Evolutionary conservation across 2,797 vertebrate species (phyloP), one percentile per base, ranked within the genome.

Genomic region (Rhinichthys osculus): DNA sequence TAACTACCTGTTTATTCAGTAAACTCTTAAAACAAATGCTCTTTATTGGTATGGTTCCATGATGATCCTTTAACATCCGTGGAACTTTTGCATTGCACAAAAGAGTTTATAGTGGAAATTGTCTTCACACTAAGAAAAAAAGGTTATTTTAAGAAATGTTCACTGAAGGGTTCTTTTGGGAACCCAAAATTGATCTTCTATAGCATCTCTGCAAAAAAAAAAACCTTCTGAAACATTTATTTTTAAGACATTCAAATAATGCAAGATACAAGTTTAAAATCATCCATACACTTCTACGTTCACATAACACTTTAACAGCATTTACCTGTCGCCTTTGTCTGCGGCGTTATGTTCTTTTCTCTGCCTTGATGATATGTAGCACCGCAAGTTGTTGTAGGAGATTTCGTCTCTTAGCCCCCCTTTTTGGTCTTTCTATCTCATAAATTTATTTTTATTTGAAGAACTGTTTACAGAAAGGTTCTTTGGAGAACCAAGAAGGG

Each of bases 1-100:
- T 54, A 52, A 76, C 72, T 59, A 27, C 33, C 21, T 35, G 44
- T 77, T 54, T 54, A 77, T 52, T 74, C 9, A 74, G 44, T 33
- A n/a, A 5, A 16, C 5, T 62, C 10, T 13, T 27, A 62, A 27
- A 62, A 14, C 30, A 23, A 54, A 23, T 13, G 50, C 23, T 23
- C 73, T 38, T 54, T 54, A 38, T 57, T n/a, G 50, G 47, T 30
- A 54, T 54, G 27, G 27, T 54, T 35, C 5, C 10, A 35, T 76
- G 10, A 23, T 33, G 33, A 21, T 21, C 47, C 42, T 71, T 69
- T 11, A 70, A 40, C 35, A 27, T 44, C 13, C 13, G 9, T 30
- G 9, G 16, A 50, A 50, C 27, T 1, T 33, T 73, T 44, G 0
- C 21, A 6, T 44, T 72, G 9, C 38, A 40, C 10, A 17, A 72